Evolutionary conservation across 2,888 invertebrate genomes (phyloP).

Genomic region (Archips xylosteana): DNA sequence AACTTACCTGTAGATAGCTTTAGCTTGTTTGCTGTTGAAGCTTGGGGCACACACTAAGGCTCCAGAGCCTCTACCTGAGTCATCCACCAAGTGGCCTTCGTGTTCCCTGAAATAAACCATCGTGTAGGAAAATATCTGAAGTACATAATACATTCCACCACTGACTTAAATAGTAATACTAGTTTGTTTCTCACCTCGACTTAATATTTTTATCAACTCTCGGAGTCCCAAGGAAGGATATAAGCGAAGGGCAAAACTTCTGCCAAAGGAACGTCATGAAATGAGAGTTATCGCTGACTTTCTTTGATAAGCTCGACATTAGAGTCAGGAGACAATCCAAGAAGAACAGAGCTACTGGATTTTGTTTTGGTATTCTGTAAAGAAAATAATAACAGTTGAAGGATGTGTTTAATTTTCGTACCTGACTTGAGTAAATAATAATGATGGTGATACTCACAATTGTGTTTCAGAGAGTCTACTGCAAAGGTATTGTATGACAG

Average conservation of each 20-base stretch:
- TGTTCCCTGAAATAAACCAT: slow-evolving; percentile 65
- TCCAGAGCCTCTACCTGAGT: slow-evolving; percentile 88
- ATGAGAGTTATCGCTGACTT: slow-evolving; percentile 93
- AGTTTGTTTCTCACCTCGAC: slow-evolving; percentile 82
- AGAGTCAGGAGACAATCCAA: slow-evolving; percentile 95
- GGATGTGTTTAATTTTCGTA: background rate
- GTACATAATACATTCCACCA: no score
- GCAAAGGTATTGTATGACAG: slow-evolving; percentile 95
- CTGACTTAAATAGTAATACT: background rate
- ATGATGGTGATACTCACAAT: slow-evolving; percentile 78
- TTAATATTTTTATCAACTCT: slow-evolving; percentile 92
- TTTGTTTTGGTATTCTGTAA: slow-evolving; percentile 86
- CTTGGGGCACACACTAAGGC: slow-evolving; percentile 90
- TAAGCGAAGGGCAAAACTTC: slow-evolving; percentile 95
- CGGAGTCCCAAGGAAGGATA: slow-evolving; percentile 95
- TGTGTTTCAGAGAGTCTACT: slow-evolving; percentile 93
- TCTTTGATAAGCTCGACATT: slow-evolving; percentile 92
- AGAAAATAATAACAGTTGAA: background rate
- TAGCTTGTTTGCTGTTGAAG: slow-evolving; percentile 93
- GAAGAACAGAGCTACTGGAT: slow-evolving; percentile 90
- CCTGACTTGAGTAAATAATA: background rate
- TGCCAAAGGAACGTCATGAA: slow-evolving; percentile 97
- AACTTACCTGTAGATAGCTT: slow-evolving; percentile 92
- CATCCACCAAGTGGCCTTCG: slow-evolving; percentile 81
- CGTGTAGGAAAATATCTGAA: background rate